These are phyloP conservation scores for Chrysochloris asiatica DNA, from an alignment of 2,113 vertebrate species.

Conservation along the genomic window DNA sequence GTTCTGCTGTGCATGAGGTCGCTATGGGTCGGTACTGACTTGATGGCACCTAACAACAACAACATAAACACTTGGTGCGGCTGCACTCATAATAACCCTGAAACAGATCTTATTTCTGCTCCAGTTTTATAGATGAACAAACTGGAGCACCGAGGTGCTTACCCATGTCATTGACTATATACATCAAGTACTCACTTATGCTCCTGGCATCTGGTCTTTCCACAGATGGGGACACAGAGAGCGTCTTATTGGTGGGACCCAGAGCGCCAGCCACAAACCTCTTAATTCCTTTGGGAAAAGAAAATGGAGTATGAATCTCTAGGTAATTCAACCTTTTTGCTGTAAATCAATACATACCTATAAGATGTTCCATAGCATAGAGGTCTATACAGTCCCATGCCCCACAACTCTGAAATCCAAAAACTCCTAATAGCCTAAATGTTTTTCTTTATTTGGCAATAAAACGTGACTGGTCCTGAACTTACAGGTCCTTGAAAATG, in stretches of 20 bases:
- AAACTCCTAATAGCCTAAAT: not conserved
- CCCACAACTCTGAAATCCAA: slow-evolving; percentile 22
- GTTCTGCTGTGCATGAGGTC: too few species aligned
- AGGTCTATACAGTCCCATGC: not conserved
- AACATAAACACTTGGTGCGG: not conserved
- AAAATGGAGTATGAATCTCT: slow-evolving; percentile 31
- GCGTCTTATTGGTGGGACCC: slow-evolving; percentile 97
- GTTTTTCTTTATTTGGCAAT: not conserved
- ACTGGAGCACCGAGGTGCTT: not conserved
- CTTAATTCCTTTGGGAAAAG: slow-evolving; percentile 87
- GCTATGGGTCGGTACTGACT: too few species aligned
- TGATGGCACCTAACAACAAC: too few species aligned
- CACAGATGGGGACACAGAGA: slow-evolving; percentile 97
- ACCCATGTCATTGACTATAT: not conserved
- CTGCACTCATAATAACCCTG: not conserved
- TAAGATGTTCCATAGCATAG: not conserved
- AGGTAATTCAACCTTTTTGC: not conserved
- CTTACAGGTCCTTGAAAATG: not conserved
- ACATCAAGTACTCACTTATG: slow-evolving; percentile 89
- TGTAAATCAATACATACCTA: not conserved
- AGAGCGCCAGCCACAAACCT: slow-evolving; percentile 95
- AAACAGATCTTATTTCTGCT: not conserved
- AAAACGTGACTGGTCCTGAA: slow-evolving; percentile 32
- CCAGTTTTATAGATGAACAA: not conserved
- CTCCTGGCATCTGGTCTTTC: slow-evolving; percentile 97